Percentiles rank a stretch among this genome's conserved stretches.
Evolutionary conservation across 1,140 invertebrate genomes (phyloP).

Genomic region (Ericerus pela): DNA sequence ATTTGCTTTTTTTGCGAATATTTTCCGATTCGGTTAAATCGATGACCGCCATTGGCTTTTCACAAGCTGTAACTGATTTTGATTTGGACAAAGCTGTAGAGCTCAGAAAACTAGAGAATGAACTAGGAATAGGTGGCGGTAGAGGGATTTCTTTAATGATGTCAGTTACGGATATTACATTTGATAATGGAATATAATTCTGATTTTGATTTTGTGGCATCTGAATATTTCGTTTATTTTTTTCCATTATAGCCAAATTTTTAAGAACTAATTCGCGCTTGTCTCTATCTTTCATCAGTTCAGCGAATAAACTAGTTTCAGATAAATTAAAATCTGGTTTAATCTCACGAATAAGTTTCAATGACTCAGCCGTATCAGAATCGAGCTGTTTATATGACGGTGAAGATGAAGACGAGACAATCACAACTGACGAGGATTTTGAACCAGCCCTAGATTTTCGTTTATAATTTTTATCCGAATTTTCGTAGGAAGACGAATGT

Average conservation of each 20-base stretch:
- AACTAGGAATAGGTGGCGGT: conserved; percentile 1
- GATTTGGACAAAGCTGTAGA: not conserved
- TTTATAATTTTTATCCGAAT: not conserved
- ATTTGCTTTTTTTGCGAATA: no score
- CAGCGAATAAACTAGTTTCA: conserved; percentile 72
- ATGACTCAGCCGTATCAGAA: conserved; percentile 14
- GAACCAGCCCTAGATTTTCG: not conserved
- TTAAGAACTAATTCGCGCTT: conserved; percentile 57
- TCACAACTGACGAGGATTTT: not conserved
- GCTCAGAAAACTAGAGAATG: conserved; percentile 2
- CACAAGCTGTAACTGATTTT: no score
- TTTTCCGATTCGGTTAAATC: conserved; percentile 2
- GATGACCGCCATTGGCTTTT: no score
- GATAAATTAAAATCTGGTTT: conserved; percentile 47
- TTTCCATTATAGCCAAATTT: conserved; percentile 11
- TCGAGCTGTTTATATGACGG: conserved; percentile 13
- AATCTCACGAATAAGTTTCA: conserved; percentile 20
- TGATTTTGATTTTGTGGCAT: not conserved
- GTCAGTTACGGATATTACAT: not conserved
- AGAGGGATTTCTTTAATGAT: conserved; percentile 7
- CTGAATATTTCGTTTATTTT: conserved; percentile 20
- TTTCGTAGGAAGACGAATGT: not conserved
- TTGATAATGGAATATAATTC: not conserved
- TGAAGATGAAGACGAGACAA: not conserved
- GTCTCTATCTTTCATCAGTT: conserved; percentile 68